Percentiles rank a stretch among this genome's conserved stretches.
Conservation (phyloP, 2,113 vertebrate genomes). For the Chloroceryle aenea region DNA sequence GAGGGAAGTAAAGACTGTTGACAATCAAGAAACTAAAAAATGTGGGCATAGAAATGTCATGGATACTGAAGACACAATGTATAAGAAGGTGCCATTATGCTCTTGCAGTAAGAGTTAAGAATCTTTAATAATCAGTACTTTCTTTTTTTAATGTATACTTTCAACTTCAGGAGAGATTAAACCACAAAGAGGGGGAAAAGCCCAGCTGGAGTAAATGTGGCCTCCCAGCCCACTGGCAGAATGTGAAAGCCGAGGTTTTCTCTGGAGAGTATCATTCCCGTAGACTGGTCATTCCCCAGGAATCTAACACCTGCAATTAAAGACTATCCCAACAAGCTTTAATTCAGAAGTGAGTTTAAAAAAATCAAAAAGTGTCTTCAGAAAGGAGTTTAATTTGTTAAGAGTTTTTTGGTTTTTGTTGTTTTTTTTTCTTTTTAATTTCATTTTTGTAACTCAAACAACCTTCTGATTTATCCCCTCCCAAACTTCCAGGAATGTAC, state of each 20-base stretch:
- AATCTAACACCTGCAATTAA: not conserved
- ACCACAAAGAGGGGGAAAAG: not conserved
- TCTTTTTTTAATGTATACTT: conserved; percentile 41
- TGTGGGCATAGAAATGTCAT: not conserved
- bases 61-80: not conserved
- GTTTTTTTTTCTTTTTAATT: not conserved
- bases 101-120: conserved; percentile 41
- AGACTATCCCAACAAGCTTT: not conserved
- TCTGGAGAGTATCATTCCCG: fast-evolving
- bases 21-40: conserved; percentile 27
- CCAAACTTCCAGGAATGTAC: not conserved
- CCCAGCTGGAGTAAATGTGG: fast-evolving
- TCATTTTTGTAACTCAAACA: not conserved
- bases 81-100: not conserved
- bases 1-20: not conserved
- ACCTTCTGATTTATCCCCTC: not conserved
- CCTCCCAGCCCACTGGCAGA: not conserved
- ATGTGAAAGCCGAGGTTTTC: not conserved
- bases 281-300: not conserved
- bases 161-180: not conserved
- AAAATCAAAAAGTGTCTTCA: not conserved
- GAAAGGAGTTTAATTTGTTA: not conserved
- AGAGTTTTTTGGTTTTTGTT: not conserved
- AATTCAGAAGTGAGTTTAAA: not conserved
- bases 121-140: not conserved